Evolutionary conservation across 1,140 invertebrate genomes (phyloP).

Genomic region (fruit fly (Drosophila melanogaster)): Release_6_plus_ISO1_MT NC_004354.4:19521501-19522000

Average conservation of each 20-base stretch:
- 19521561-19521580: slow-evolving; percentile 67
- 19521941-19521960: background rate
- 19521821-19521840: slow-evolving; percentile 22
- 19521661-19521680: slow-evolving; percentile 80
- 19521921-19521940: background rate
- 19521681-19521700: slow-evolving; percentile 84
- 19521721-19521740: slow-evolving; percentile 62
- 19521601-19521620: background rate
- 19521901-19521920: background rate
- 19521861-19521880: background rate
- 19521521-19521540: slow-evolving; percentile 70
- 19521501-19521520: slow-evolving; percentile 26
- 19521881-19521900: background rate
- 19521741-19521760: slow-evolving; percentile 66
- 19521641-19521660: slow-evolving; percentile 23
- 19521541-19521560: slow-evolving; percentile 23
- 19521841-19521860: background rate
- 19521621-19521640: slow-evolving; percentile 1
- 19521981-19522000: too few species aligned
- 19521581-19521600: slow-evolving; percentile 16
- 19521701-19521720: slow-evolving; percentile 60
- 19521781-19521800: slow-evolving; percentile 78
- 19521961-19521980: background rate
- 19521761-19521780: slow-evolving; percentile 69
- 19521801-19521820: slow-evolving; percentile 42